phyloP scores from a whole-genome alignment of 2,888 invertebrate species.

The Agonopterix alstromeriana region DNA sequence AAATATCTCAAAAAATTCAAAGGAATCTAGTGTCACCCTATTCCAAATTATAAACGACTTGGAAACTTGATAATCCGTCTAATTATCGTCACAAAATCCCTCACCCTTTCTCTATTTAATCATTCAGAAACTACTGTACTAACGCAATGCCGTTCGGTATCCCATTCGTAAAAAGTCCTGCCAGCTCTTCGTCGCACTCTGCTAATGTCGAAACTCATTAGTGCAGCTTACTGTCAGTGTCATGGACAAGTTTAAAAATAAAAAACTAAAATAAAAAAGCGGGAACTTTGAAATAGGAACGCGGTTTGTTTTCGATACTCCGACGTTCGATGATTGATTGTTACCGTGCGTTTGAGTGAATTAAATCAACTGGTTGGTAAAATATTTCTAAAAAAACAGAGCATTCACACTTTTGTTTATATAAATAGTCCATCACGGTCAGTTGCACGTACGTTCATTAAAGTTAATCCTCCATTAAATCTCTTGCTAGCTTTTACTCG shows the following conservation, averaged over 20 bases:
- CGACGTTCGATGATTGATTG: slow-evolving; percentile 51
- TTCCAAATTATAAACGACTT: no score
- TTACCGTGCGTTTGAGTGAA: slow-evolving; percentile 22
- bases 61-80: neutral
- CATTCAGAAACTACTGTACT: slow-evolving; percentile 25
- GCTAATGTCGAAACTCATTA: slow-evolving; percentile 75
- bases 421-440: no score
- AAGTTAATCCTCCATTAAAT: no score
- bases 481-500: no score
- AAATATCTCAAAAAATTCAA: no score
- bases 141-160: slow-evolving; percentile 27
- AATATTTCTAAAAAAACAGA: neutral
- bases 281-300: slow-evolving; percentile 62
- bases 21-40: no score
- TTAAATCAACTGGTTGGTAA: slow-evolving; percentile 25
- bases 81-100: slow-evolving; percentile 12
- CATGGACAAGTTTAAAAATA: slow-evolving; percentile 70
- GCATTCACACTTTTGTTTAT: no score
- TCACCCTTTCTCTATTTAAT: slow-evolving; percentile 19
- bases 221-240: slow-evolving; percentile 69
- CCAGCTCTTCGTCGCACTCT: slow-evolving; percentile 46
- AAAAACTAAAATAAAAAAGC: slow-evolving; percentile 35
- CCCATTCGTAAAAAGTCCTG: slow-evolving; percentile 55
- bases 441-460: no score
- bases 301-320: slow-evolving; percentile 47